Base-by-base conservation (phyloP, 2,888 invertebrate genomes). In the Pimpla rufipes region DNA sequence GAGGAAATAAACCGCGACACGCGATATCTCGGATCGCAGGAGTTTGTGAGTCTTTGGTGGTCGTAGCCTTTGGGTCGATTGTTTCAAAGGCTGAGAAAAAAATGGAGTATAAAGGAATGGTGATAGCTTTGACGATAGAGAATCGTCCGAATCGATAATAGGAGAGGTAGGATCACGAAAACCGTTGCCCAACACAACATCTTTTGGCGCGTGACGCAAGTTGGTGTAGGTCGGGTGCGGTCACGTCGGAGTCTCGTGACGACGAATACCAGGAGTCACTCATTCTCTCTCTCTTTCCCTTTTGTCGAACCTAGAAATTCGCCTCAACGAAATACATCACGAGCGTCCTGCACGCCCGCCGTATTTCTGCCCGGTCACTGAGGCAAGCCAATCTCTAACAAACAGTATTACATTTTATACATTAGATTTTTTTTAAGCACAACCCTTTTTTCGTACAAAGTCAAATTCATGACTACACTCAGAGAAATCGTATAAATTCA, bases 211-310 rank as follows among this genome's bases (percentile, higher is more conserved):
- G 74, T 66, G 68, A 80, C 75, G 75, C 75, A 80, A 75, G 74
- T 80, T 80, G 62, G 68, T 23, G 75, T 80, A 80, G 80, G 80
- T 80, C 80, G 45, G 68, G 80, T 2, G 5, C 55, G 80, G 75
- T 80, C 80, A 68, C 70, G 79, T 79, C 66, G 71, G 64, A 45
- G 45, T 42, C 35, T 35, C 71, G 71, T 68, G 42, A 37, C 47
- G 59, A 18, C 18, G 37, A 45, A 10, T 10, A 47, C 35, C 37
- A 29, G 11, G 47, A 47, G 42, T 47, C 45, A 73, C 70, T 18
- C 67, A 74, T 66, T 45, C 45, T 76, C 66, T 83, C 66, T 35
- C 10, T 64, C 6, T 40, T 80, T 74, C 73, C 45, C n/a, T 50
- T 73, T 35, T 37, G 21, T 37, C 70, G 47, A 52, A 23, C 47